Conservation (phyloP, 2,888 invertebrate species). For the Lydus trimaculatus region DNA sequence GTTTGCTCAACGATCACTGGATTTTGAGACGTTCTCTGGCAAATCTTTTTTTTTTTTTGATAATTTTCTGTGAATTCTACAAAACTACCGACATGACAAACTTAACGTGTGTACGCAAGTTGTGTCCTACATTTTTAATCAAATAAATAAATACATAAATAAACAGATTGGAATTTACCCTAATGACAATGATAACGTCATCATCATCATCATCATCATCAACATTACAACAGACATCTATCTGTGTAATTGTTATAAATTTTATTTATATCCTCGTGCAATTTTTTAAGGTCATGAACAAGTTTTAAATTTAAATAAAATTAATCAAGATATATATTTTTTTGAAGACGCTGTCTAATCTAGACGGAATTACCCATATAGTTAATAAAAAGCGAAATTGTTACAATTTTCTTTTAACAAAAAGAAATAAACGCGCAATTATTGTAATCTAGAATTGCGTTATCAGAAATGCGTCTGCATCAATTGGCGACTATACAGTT, state of each 20-base stretch:
- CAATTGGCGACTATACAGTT: not conserved
- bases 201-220: not conserved
- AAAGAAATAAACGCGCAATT: not conserved
- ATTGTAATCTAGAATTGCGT: not conserved
- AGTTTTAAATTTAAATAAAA: not conserved
- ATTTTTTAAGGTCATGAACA: not conserved
- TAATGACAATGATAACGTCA: not conserved
- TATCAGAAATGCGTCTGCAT: not conserved
- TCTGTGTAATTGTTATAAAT: not conserved
- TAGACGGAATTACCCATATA: not conserved
- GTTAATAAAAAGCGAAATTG: no score
- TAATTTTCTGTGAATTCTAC: no score
- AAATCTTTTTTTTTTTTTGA: no score
- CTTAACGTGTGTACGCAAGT: not conserved
- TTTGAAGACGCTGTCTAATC: not conserved
- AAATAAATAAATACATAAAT: not conserved
- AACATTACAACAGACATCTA: not conserved
- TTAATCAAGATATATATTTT: not conserved
- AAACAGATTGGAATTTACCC: not conserved
- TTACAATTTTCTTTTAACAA: no score
- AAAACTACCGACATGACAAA: not conserved
- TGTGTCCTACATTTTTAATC: not conserved
- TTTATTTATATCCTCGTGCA: not conserved
- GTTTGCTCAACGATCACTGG: no score
- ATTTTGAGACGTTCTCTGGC: no score